Evolutionary conservation across 2,888 invertebrate genomes (phyloP), one percentile per base, ranked within the genome.

Genomic region (Bombylius major): DNA sequence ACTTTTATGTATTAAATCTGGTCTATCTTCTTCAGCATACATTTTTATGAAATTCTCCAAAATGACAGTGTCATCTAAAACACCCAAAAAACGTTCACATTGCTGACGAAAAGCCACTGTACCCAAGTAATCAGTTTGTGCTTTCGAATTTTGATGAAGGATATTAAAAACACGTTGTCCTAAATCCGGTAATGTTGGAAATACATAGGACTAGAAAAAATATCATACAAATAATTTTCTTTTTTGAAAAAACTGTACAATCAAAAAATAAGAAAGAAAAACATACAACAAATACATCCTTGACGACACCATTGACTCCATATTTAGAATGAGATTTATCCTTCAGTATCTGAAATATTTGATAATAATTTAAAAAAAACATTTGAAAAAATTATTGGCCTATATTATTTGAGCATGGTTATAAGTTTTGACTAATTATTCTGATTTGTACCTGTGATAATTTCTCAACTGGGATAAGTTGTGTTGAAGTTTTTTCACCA

Each of bases 111-210:
- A 91, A 12, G 79, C 78, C 5, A 79, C 71, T 2, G 80, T 75
- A 11, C 83, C 79, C 55, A 87, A 75, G 69, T 84, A 79, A 31
- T 66, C 65, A 57, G 81, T 82, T 64, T 81, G 82, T 60, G 82
- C 80, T 63, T 80, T 79, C 6, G 81, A 78, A 61, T 76, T 77
- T 33, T 69, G 69, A 66, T 82, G 82, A 61, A 89, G 76, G 69
- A 83, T 79, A 56, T 74, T 73, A 70, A 81, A 90, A 59, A 89
- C 76, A 63, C 83, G 82, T 14, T 80, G 77, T 1, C 84, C 87
- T 64, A 89, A 76, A 62, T 86, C 82, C 4, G 82, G 79, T 70
- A 89, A 87, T 68, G 81, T 80, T n/a, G 89, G 87, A 72, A 90
- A 89, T 61, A 91, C 76, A 72, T 86, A 86, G 65, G 81, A 80